Conservation (phyloP, 2,113 vertebrate genomes). For the Cygnus atratus region DNA sequence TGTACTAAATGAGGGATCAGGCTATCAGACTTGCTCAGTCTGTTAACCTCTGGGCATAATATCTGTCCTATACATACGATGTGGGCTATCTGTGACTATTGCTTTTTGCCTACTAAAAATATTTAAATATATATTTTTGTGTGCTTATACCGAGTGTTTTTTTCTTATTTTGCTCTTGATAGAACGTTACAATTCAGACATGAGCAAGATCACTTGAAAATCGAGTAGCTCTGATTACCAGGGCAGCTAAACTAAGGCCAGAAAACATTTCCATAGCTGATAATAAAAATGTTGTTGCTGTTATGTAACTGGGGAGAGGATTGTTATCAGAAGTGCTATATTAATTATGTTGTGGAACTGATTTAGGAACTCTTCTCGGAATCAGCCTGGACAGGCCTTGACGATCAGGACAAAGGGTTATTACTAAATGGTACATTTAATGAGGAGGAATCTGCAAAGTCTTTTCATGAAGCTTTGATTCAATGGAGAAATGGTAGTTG, state of each 20-base stretch:
- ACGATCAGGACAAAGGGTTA: not conserved
- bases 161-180: not conserved
- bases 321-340: not conserved
- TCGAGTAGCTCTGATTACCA: not conserved
- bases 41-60: fast-evolving
- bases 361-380: conserved; percentile 48
- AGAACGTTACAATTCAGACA: not conserved
- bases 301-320: not conserved
- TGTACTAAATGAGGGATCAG: not conserved
- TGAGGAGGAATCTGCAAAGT: conserved; percentile 79
- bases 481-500: conserved; percentile 74
- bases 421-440: conserved; percentile 76
- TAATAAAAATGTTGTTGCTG: not conserved
- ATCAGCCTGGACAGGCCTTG: not conserved
- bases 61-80: fast-evolving
- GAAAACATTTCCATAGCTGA: not conserved
- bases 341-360: conserved; percentile 17
- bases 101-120: not conserved
- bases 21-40: not conserved
- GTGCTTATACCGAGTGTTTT: not conserved
- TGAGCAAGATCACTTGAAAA: not conserved
- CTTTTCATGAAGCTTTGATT: conserved; percentile 83
- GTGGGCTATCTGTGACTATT: not conserved
- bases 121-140: not conserved
- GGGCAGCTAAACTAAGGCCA: not conserved